These are phyloP conservation scores for Diorhabda elongata DNA, from an alignment of 1,140 invertebrate species.

Conservation along the genomic window DNA sequence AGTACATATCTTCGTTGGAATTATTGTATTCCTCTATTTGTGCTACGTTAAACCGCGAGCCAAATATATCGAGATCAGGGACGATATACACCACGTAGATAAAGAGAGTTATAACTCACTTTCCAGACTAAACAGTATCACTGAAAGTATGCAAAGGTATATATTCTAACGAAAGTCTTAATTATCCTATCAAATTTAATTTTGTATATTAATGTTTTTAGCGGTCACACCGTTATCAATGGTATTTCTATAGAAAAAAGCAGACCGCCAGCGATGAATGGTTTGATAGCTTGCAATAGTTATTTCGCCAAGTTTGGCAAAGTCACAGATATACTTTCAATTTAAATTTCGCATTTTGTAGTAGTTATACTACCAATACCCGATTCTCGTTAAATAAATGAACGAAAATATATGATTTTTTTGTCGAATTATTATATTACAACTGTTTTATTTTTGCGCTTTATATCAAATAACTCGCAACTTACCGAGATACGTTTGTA, in stretches of 20 bases:
- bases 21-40: conserved; percentile 35
- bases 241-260: conserved; percentile 57
- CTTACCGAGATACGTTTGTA: no score
- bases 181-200: not conserved
- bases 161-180: not conserved
- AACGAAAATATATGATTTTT: not conserved
- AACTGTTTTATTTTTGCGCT: not conserved
- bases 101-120: conserved; percentile 9
- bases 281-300: conserved; percentile 69
- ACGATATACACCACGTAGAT: conserved; percentile 31
- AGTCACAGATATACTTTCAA: no score
- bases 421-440: not conserved
- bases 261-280: conserved; percentile 64
- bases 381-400: no score
- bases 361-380: no score
- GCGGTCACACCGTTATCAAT: conserved; percentile 42
- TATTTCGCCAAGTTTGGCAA: conserved; percentile 62
- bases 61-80: conserved; percentile 40
- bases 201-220: conserved; percentile 26
- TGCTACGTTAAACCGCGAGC: conserved; percentile 21
- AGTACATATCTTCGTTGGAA: conserved; percentile 59
- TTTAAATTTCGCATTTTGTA: no score
- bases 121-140: conserved; percentile 28
- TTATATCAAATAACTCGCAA: no score
- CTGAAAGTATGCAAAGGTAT: conserved; percentile 40